Evolutionary conservation across 2,113 vertebrate species (phyloP).

Genomic region (Eira barbara): DNA sequence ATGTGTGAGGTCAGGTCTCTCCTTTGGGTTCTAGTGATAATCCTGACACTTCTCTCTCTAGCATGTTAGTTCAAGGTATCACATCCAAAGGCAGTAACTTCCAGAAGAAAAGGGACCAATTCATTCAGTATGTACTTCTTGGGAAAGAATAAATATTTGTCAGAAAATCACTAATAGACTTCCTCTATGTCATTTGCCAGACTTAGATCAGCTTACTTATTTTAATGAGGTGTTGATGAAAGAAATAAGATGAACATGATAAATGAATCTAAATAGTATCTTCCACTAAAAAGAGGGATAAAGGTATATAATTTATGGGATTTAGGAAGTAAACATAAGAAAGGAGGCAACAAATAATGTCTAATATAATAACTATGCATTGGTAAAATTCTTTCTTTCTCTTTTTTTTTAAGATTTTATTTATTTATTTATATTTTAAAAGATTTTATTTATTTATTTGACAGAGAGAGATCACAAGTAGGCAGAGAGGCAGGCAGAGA

Average conservation of each 20-base stretch:
- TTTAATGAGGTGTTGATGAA: background rate
- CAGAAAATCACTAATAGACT: background rate
- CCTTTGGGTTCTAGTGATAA: background rate
- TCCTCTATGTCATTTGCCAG: background rate
- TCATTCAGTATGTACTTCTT: background rate
- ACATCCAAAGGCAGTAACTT: background rate
- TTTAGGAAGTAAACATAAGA: background rate
- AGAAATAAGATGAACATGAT: background rate
- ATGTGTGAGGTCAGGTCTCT: background rate
- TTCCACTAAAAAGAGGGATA: background rate
- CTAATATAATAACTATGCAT: background rate
- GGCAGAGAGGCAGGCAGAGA: too few relatives aligned
- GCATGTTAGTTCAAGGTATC: background rate
- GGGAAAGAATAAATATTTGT: background rate
- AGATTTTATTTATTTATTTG: too few relatives aligned
- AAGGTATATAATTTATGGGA: background rate
- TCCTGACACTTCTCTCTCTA: background rate
- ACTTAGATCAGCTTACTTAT: background rate
- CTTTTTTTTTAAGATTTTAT: too few relatives aligned
- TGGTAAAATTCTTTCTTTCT: background rate
- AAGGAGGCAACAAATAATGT: background rate
- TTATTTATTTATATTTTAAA: too few relatives aligned
- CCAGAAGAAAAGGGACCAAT: background rate
- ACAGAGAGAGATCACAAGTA: too few relatives aligned
- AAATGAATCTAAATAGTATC: background rate